Percentiles rank a stretch among this genome's conserved stretches.
phyloP scores from a whole-genome alignment of 2,888 invertebrate species.

The Noctua janthina region DNA sequence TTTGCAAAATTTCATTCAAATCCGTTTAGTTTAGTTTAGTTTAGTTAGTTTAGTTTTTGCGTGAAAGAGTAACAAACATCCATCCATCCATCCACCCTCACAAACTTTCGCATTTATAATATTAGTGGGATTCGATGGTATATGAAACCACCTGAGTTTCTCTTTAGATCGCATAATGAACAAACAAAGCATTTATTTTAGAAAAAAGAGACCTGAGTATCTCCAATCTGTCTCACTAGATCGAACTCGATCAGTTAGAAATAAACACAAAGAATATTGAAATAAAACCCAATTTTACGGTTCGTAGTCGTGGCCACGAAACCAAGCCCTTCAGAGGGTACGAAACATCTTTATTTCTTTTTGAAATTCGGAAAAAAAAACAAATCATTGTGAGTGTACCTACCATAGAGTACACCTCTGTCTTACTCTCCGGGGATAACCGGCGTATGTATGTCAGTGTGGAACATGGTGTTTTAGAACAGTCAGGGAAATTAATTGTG shows the following conservation, averaged over 20 bases:
- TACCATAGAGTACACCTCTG: background rate
- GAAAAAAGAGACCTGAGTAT: slow-evolving; percentile 7
- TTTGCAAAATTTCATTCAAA: too few species aligned
- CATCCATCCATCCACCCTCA: too few species aligned
- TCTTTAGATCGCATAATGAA: background rate
- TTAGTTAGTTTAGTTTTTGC: too few species aligned
- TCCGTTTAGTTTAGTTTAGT: too few species aligned
- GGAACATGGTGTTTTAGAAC: background rate
- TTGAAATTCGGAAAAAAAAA: slow-evolving; percentile 23
- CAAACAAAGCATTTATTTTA: background rate
- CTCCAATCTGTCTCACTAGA: slow-evolving; percentile 24
- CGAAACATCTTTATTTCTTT: slow-evolving; percentile 10
- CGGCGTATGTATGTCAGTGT: background rate
- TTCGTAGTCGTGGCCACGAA: slow-evolving; percentile 24
- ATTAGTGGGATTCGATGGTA: too few species aligned
- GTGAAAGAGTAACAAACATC: too few species aligned
- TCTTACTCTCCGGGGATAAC: background rate
- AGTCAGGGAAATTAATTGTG: background rate
- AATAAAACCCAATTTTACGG: slow-evolving; percentile 62
- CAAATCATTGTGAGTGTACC: background rate
- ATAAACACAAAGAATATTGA: slow-evolving; percentile 48
- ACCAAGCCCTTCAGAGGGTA: slow-evolving; percentile 25
- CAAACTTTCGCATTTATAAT: too few species aligned
- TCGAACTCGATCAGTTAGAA: slow-evolving; percentile 35
- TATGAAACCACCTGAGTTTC: background rate